These are phyloP conservation scores for Fringilla coelebs DNA, from an alignment of 2,797 vertebrate species.

Conservation along the genomic window DNA sequence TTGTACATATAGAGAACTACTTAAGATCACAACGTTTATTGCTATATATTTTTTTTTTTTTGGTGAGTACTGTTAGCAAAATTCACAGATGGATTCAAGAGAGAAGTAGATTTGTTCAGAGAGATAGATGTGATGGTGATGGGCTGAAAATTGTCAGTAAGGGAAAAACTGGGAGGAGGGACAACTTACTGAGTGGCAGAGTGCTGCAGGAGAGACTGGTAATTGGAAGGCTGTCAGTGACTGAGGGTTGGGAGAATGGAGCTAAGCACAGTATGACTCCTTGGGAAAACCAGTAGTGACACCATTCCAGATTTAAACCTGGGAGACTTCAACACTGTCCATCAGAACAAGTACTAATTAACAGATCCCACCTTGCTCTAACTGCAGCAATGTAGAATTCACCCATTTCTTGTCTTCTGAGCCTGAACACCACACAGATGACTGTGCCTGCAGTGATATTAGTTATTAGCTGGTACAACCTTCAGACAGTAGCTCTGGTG, in stretches of 20 bases:
- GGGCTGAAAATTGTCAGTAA: not conserved
- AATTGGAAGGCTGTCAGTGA: not conserved
- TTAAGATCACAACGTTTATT: not conserved
- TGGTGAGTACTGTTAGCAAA: not conserved
- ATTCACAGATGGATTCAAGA: not conserved
- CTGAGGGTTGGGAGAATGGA: not conserved
- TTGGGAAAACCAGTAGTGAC: not conserved
- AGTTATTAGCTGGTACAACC: not conserved
- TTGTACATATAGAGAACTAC: not conserved
- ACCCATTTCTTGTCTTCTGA: not conserved
- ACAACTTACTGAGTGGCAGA: not conserved
- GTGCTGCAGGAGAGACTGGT: not conserved
- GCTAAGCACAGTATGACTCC: not conserved
- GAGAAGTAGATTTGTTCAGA: not conserved
- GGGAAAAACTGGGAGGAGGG: not conserved
- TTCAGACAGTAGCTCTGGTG: not conserved
- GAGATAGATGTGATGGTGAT: not conserved
- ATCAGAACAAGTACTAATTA: not conserved
- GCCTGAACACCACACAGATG: rapidly evolving
- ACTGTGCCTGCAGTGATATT: not conserved
- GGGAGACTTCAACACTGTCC: not conserved
- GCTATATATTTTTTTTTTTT: not conserved
- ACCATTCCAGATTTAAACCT: not conserved
- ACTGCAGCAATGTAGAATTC: not conserved
- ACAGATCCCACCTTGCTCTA: not conserved